phyloP scores from a whole-genome alignment of 2,888 invertebrate genomes.

The Agonopterix heracliana region DNA sequence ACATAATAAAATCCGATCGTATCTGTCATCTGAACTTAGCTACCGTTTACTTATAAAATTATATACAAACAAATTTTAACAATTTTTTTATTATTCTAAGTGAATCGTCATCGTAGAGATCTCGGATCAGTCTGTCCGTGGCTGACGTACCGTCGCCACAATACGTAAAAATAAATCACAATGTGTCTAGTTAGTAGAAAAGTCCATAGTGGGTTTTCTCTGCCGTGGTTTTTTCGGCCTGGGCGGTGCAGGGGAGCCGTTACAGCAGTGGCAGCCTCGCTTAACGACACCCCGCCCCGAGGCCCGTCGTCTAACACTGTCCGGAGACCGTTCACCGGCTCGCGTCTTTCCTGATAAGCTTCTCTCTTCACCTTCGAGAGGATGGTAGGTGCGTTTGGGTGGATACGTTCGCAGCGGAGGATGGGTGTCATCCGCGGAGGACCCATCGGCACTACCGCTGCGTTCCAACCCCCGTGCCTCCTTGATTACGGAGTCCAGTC shows the following conservation, averaged over 20 bases:
- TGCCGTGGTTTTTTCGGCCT: constrained; percentile 63
- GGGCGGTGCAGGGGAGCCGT: constrained; percentile 71
- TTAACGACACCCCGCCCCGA: constrained; percentile 76
- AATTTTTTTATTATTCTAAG: constrained; percentile 34
- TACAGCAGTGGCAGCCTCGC: constrained; percentile 79
- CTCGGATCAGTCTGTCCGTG: constrained; percentile 45
- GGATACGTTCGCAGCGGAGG: constrained; percentile 63
- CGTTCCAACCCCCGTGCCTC: constrained; percentile 49
- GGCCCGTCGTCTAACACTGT: constrained; percentile 42
- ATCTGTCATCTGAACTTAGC: constrained; percentile 25
- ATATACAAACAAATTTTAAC: constrained; percentile 69
- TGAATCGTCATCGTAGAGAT: constrained; percentile 43
- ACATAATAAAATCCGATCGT: constrained; percentile 36
- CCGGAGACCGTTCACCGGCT: constrained; percentile 41
- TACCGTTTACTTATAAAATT: constrained; percentile 40
- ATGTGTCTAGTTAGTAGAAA: constrained; percentile 14
- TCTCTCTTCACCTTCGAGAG: constrained; percentile 41
- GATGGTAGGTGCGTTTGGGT: constrained; percentile 39
- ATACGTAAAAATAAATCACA: constrained; percentile 6
- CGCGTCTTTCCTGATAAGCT: constrained; percentile 60
- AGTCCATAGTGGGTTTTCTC: constrained; percentile 47
- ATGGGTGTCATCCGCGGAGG: constrained; percentile 46
- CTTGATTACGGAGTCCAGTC: constrained; percentile 69
- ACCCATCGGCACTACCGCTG: constrained; percentile 45
- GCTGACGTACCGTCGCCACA: not conserved